Conservation (phyloP, 2,797 vertebrate species). For the Geotrypetes seraphini region DNA sequence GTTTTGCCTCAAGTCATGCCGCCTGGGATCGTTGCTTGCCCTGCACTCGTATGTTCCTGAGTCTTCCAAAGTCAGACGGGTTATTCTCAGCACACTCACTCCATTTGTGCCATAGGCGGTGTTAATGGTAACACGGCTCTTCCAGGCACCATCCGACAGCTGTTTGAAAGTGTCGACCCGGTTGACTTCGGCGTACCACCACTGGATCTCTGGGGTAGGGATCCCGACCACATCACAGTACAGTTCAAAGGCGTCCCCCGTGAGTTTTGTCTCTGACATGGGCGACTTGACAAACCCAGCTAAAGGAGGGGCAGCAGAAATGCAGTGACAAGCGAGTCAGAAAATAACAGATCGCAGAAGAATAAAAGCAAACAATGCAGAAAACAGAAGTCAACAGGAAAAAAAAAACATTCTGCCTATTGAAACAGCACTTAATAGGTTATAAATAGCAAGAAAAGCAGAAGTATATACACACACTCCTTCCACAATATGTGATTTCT, state of each 20-base stretch:
- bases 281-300: slow-evolving; percentile 99
- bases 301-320: slow-evolving; percentile 74
- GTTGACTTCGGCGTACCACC: slow-evolving; percentile 98
- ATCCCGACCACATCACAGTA: slow-evolving; percentile 97
- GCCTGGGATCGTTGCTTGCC: slow-evolving; percentile 94
- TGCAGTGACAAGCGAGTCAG: slow-evolving; percentile 54
- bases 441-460: slow-evolving; percentile 28
- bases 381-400: slow-evolving; percentile 50
- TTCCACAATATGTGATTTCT: too few relatives aligned
- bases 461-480: too few relatives aligned
- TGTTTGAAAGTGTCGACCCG: slow-evolving; percentile 96
- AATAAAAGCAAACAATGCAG: slow-evolving; percentile 55
- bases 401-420: slow-evolving; percentile 35
- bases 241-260: slow-evolving; percentile 98
- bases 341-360: slow-evolving; percentile 49
- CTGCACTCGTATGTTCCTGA: slow-evolving; percentile 98
- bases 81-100: slow-evolving; percentile 92
- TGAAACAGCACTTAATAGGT: slow-evolving; percentile 38
- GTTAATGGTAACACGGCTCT: slow-evolving; percentile 91
- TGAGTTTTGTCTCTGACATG: slow-evolving; percentile 98
- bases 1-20: slow-evolving; percentile 95
- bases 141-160: slow-evolving; percentile 93
- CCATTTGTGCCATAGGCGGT: slow-evolving; percentile 88
- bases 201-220: slow-evolving; percentile 98
- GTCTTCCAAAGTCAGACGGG: slow-evolving; percentile 90